These are phyloP conservation scores for Rhagoletis pomonella DNA, from an alignment of 1,140 invertebrate species.

Conservation along the genomic window DNA sequence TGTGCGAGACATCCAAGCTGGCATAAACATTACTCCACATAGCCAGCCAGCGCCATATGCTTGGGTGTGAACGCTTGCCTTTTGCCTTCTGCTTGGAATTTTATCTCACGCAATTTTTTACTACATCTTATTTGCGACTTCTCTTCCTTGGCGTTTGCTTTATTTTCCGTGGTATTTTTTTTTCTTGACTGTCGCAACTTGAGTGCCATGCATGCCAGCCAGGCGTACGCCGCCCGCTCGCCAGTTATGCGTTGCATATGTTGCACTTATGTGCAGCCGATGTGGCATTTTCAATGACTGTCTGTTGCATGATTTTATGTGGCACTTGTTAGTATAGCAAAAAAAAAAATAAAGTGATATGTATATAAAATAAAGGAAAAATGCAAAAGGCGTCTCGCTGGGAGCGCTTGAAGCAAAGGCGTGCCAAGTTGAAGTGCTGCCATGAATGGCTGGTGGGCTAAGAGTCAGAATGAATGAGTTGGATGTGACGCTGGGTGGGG, in stretches of 20 bases:
- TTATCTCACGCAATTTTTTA: slow-evolving; percentile 2
- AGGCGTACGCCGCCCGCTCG: too few relatives aligned
- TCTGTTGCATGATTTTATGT: slow-evolving; percentile 9
- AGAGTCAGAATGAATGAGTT: neutral
- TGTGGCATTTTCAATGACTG: neutral
- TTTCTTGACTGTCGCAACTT: neutral
- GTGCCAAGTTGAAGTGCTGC: slow-evolving; percentile 27
- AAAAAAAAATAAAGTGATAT: neutral
- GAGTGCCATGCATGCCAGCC: neutral
- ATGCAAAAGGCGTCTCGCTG: neutral
- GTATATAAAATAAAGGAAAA: neutral
- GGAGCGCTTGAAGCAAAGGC: neutral
- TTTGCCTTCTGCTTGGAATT: neutral
- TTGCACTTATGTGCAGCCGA: neutral
- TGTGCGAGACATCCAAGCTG: neutral
- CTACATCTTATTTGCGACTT: neutral
- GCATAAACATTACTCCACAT: neutral
- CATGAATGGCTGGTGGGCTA: neutral
- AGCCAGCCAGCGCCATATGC: neutral
- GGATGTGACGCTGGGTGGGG: neutral
- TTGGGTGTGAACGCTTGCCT: neutral
- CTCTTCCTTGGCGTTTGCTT: neutral
- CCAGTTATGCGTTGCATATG: slow-evolving; percentile 32
- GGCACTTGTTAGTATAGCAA: slow-evolving; percentile 11
- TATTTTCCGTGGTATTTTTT: neutral